These are phyloP conservation scores for Lagenorhynchus albirostris DNA, from an alignment of 2,113 vertebrate genomes.

Conservation along the genomic window DNA sequence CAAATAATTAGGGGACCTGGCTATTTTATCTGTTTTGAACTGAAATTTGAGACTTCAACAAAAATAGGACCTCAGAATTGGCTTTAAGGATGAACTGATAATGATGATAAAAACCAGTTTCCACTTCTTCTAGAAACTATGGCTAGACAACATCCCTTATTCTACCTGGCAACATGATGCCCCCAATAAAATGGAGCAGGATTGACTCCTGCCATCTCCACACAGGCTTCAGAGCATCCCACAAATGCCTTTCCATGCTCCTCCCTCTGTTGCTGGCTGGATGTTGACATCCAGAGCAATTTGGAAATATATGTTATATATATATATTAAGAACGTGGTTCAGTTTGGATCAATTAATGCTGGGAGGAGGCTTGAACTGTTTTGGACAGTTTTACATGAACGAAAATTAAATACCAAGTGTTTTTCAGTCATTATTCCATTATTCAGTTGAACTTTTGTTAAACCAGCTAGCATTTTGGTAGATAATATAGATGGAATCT, in stretches of 20 bases:
- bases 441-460: not conserved
- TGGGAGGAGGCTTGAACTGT: not conserved
- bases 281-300: not conserved
- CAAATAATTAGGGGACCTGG: not conserved
- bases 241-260: too few species aligned
- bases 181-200: not conserved
- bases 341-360: not conserved
- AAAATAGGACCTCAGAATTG: not conserved
- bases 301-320: not conserved
- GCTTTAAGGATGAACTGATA: not conserved
- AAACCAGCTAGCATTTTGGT: not conserved
- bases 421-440: not conserved
- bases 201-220: not conserved
- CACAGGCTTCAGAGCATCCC: too few species aligned
- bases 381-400: not conserved
- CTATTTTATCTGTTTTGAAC: not conserved
- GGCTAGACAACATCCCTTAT: not conserved
- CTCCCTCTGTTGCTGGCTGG: not conserved
- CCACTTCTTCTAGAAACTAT: not conserved
- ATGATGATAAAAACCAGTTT: not conserved
- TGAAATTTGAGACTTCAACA: not conserved
- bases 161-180: not conserved
- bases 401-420: not conserved
- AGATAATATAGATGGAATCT: not conserved
- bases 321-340: not conserved